Evolutionary conservation across 2,888 invertebrate genomes (phyloP).

Genomic region (Aplocera efformata): DNA sequence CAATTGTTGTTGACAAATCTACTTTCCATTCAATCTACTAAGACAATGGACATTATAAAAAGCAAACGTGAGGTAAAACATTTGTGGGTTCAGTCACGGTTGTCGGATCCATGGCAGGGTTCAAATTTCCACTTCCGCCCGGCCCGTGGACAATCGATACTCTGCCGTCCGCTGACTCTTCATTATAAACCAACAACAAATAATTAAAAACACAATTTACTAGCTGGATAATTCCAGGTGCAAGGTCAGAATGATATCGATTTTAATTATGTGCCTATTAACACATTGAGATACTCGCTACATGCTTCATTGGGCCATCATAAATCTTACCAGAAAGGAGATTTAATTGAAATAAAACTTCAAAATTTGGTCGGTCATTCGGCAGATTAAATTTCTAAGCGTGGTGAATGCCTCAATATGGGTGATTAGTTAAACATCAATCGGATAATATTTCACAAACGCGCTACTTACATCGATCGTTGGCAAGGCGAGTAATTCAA

Average conservation of each 20-base stretch:
- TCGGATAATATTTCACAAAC: constrained; percentile 45
- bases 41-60: constrained; percentile 32
- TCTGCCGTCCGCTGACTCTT: constrained; percentile 54
- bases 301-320: constrained; percentile 35
- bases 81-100: constrained; percentile 71
- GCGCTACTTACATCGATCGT: constrained; percentile 29
- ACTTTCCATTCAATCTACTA: constrained; percentile 28
- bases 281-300: constrained; percentile 15
- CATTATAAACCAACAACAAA: constrained; percentile 64
- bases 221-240: constrained; percentile 10
- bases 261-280: constrained; percentile 33
- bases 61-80: constrained; percentile 59
- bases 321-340: constrained; percentile 69
- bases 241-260: constrained; percentile 24
- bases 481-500: constrained; percentile 12
- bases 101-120: constrained; percentile 60
- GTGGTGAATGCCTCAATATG: constrained; percentile 65
- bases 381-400: constrained; percentile 67
- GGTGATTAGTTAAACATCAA: constrained; percentile 59
- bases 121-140: constrained; percentile 73
- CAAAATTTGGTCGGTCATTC: constrained; percentile 63
- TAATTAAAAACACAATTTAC: constrained; percentile 49
- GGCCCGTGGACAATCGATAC: constrained; percentile 71
- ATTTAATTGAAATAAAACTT: constrained; percentile 65
- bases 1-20: constrained; percentile 12